These are phyloP conservation scores for Drosophila varians DNA, from an alignment of 1,140 invertebrate species.

Conservation along the genomic window DNA sequence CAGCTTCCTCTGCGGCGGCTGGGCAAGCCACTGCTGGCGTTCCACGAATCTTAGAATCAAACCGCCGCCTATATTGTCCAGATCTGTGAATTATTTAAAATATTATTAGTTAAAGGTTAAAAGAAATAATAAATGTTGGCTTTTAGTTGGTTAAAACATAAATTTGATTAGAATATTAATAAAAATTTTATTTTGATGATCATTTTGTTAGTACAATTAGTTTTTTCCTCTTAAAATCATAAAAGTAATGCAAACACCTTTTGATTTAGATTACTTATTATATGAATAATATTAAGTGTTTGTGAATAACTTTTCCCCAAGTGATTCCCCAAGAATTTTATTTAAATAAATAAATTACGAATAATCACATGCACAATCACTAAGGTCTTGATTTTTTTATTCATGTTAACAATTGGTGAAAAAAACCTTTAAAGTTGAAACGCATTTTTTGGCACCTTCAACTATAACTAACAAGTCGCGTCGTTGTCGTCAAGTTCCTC, in stretches of 20 bases:
- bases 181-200: not conserved
- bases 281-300: too few relatives aligned
- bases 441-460: slow-evolving; percentile 1
- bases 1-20: slow-evolving; percentile 84
- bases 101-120: not conserved
- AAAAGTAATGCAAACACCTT: too few relatives aligned
- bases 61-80: slow-evolving; percentile 67
- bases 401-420: not conserved
- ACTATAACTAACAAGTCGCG: slow-evolving; percentile 3
- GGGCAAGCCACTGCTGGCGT: slow-evolving; percentile 86
- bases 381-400: not conserved
- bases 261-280: not conserved
- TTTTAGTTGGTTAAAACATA: not conserved
- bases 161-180: not conserved
- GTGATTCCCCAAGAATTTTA: not conserved
- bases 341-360: not conserved
- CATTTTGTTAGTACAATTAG: slow-evolving; percentile 6
- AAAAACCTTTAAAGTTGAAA: not conserved
- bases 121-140: not conserved
- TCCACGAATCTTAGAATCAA: slow-evolving; percentile 76
- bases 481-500: slow-evolving; percentile 32
- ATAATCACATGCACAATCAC: not conserved
- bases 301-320: too few relatives aligned
- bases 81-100: slow-evolving; percentile 29
- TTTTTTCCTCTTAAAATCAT: not conserved